These are phyloP conservation scores for Azemiops feae DNA, from an alignment of 2,113 vertebrate genomes.

Conservation along the genomic window DNA sequence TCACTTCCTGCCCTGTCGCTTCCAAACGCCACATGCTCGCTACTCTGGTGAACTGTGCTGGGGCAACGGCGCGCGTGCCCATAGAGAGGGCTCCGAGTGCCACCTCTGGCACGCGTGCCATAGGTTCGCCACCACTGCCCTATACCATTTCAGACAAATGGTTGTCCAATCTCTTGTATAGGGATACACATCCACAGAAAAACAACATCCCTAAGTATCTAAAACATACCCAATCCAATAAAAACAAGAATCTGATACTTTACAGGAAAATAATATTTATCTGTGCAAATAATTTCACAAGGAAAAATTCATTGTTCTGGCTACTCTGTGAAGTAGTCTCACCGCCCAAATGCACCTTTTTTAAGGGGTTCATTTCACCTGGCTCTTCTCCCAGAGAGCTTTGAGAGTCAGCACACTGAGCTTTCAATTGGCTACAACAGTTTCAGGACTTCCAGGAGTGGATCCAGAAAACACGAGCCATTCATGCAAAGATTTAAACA, in stretches of 20 bases:
- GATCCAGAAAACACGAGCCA: neutral
- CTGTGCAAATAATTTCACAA: neutral
- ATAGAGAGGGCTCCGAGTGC: too few relatives aligned
- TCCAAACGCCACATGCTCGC: too few relatives aligned
- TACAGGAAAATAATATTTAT: neutral
- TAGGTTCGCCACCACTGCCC: too few relatives aligned
- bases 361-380: neutral
- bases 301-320: neutral
- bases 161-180: neutral
- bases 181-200: neutral
- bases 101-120: too few relatives aligned
- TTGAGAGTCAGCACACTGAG: neutral
- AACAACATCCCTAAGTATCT: neutral
- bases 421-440: neutral
- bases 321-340: neutral
- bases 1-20: too few relatives aligned
- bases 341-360: neutral
- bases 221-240: neutral
- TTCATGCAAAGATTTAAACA: neutral
- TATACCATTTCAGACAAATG: too few relatives aligned
- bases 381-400: neutral
- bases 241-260: neutral
- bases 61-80: too few relatives aligned
- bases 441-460: neutral
- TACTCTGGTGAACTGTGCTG: too few relatives aligned